These are phyloP conservation scores for Malurus elegans DNA, from an alignment of 2,113 vertebrate species.

Conservation along the genomic window DNA sequence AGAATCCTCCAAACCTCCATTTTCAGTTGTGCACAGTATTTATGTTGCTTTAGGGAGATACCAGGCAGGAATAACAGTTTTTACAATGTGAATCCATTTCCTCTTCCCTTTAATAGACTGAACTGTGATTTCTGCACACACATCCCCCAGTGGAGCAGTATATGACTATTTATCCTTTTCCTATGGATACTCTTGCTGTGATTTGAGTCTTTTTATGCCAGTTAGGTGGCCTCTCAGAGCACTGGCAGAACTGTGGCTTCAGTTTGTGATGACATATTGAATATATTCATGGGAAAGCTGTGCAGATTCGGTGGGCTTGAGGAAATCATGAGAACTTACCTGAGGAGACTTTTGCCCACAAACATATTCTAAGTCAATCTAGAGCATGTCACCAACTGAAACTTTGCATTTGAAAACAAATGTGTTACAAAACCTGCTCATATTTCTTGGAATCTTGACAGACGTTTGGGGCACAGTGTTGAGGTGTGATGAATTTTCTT, in stretches of 20 bases:
- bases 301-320: not conserved
- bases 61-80: not conserved
- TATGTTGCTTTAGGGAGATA: not conserved
- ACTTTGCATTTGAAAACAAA: not conserved
- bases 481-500: not conserved
- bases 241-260: not conserved
- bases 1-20: not conserved
- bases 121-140: not conserved
- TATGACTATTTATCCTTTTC: not conserved
- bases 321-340: not conserved
- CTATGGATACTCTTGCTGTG: not conserved
- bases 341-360: not conserved
- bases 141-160: not conserved
- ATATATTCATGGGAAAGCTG: not conserved
- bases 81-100: not conserved
- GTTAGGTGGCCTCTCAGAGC: not conserved
- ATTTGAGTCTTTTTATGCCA: not conserved
- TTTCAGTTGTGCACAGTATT: not conserved
- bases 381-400: not conserved
- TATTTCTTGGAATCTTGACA: not conserved
- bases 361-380: not conserved
- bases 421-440: rapidly evolving
- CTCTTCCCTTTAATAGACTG: not conserved
- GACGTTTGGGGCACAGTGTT: not conserved
- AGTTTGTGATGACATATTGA: not conserved